Evolutionary conservation across 2,113 vertebrate genomes (phyloP), one percentile per base, ranked within the genome.

Genomic region (Oncorhynchus clarkii): DNA sequence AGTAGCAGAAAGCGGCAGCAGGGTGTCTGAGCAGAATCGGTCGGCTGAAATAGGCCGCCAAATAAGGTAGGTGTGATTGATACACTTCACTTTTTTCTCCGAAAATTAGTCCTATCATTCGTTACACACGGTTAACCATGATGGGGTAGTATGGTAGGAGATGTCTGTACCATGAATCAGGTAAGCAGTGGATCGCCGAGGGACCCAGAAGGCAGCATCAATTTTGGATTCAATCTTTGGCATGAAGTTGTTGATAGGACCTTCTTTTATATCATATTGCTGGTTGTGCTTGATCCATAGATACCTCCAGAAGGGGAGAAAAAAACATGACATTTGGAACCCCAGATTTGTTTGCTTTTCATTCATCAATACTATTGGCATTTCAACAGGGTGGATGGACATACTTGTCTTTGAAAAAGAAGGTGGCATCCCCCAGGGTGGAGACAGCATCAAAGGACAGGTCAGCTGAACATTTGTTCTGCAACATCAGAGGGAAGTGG

Each of bases 241-340:
- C 91, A 94, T 91, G 39, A 94, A 93, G 78, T 92, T 93, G 75
- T 71, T 74, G 67, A 93, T 91, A 31, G 88, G 92, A n/a, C 92
- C 92, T 73, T 92, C 92, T 82, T 93, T 93, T 68, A 90, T 90
- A 70, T 82, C 87, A 27, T 85, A 73, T 45, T 87, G 88, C 45
- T 82, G 71, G 39, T 91, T 91, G 27, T 93, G 89, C 81, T 91
- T 94, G 27, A 94, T 93, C 93, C 93, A 93, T 48, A 94, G 84
- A 82, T 94, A 92, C 59, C 93, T 94, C 60, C 29, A 65, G 62
- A 3, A 12, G 48, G 5, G 26, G 26, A 5, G 54, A 31, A 14
- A 67, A 68, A 75, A 26, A 67, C 24, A 22, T 22, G 4, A 24
- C 24, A 16, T 67, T 67, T 67, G 4, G 24, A 64, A 24, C 13